Evolutionary conservation across 2,113 vertebrate genomes (phyloP), one percentile per base, ranked within the genome.

Genomic region (Isichthys henryi): DNA sequence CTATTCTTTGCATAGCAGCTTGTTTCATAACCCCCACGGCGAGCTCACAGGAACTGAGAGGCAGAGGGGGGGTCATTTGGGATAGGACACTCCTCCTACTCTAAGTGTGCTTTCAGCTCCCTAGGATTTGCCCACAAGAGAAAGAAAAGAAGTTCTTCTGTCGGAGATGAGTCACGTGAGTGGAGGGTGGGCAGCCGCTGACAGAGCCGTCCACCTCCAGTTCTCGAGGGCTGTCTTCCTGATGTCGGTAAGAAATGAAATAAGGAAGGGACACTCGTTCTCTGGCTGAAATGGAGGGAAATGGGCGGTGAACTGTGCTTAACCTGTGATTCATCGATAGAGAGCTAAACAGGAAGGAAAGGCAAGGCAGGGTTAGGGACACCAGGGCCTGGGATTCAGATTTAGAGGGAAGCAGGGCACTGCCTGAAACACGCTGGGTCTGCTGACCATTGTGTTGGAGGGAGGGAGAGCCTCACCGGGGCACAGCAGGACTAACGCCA

Each of bases 301-400:
- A 19, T 31, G 23, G 83, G 45, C 6, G 31, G 49, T 87, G 89
- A 90, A 90, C 89, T 80, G 62, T 13, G 35, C 46, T 86, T 89
- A 89, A 88, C 62, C 74, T 90, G 39, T 15, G 19, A 89, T 49
- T 90, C 52, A 91, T 88, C 85, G 89, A 84, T 89, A 62, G 88
- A 89, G 52, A 89, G 88, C 15, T 90, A 91, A 89, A 90, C 88
- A 92, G 93, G 91, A 93, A 94, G 91, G 90, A 92, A 92, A 90
- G 46, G 58, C 35, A 89, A 31, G 90, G 89, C 90, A 90, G 91
- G 89, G 93, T 90, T 90, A 89, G 91, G 89, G n/a, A 31, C 46
- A 21, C 77, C 31, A 62, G n/a, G 83, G 46, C 17, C 53, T 58
- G 48, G 90, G 19, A 86, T 49, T 86, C 46, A n/a, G 43, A 39